Evolutionary conservation across 2,888 invertebrate species (phyloP).

Genomic region (Elmis aenea): DNA sequence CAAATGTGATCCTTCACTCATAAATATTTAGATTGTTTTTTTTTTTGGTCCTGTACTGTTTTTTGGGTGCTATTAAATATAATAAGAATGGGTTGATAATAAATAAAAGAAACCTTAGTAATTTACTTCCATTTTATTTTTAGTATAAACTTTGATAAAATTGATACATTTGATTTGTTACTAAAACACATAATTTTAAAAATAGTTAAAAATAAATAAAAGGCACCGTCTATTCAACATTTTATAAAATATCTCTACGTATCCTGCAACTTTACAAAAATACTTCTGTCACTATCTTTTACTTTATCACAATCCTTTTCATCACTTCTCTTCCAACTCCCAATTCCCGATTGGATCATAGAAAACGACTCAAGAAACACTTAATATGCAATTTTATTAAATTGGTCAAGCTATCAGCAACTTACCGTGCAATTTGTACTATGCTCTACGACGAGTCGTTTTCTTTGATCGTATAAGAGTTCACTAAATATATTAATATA

Average conservation of each 20-base stretch:
- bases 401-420: too few species aligned
- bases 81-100: too few species aligned
- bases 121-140: conserved; percentile 17
- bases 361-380: conserved; percentile 19
- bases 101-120: conserved; percentile 3
- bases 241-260: conserved; percentile 25
- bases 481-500: conserved; percentile 27
- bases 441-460: conserved; percentile 16
- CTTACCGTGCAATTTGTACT: conserved; percentile 16
- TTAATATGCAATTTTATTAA: conserved; percentile 6
- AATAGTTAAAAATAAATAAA: conserved; percentile 40
- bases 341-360: conserved; percentile 20
- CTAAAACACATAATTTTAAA: conserved; percentile 18
- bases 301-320: conserved; percentile 45
- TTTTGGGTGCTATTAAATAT: too few species aligned
- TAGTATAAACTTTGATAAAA: conserved; percentile 20
- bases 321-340: conserved; percentile 26
- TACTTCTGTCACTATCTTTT: conserved; percentile 25
- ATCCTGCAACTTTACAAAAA: conserved; percentile 40
- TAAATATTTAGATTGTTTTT: too few species aligned
- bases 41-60: too few species aligned
- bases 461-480: too few species aligned
- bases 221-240: conserved; percentile 44
- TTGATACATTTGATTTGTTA: conserved; percentile 16
- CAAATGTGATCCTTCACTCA: too few species aligned